Percentiles rank a stretch among this genome's conserved stretches.
Evolutionary conservation across 2,797 vertebrate species (phyloP).

Genomic region (Poecilia wingei): DNA sequence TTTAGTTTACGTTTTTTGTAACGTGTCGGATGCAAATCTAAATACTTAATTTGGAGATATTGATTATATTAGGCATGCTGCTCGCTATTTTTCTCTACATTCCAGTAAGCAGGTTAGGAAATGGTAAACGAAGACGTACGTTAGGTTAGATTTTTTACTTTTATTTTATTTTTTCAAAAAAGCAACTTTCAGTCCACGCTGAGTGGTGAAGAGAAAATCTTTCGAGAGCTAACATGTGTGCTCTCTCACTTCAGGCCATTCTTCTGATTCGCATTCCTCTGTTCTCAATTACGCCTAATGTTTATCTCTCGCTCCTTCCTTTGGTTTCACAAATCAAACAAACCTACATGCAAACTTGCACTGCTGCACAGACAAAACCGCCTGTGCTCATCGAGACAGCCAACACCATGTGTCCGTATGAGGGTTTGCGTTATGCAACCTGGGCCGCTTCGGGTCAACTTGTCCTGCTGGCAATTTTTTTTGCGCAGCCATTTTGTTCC

Average conservation of each 20-base stretch:
- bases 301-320: constrained; percentile 46
- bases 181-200: background rate
- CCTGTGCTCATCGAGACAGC: constrained; percentile 30
- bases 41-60: constrained; percentile 10
- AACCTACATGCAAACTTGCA: constrained; percentile 23
- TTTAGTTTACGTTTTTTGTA: constrained; percentile 31
- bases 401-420: background rate
- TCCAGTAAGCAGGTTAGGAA: background rate
- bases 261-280: constrained; percentile 50
- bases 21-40: constrained; percentile 6
- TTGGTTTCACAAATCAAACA: constrained; percentile 39
- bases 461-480: background rate
- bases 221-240: constrained; percentile 11
- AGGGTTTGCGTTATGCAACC: background rate
- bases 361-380: constrained; percentile 34
- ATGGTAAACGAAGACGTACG: background rate
- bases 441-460: background rate
- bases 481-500: background rate
- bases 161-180: background rate
- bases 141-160: background rate
- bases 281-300: constrained; percentile 46
- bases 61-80: constrained; percentile 10
- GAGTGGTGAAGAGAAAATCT: background rate
- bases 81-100: background rate
- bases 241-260: constrained; percentile 26